Conservation (phyloP, 1,140 invertebrate species). For the Pinna nobilis region DNA sequence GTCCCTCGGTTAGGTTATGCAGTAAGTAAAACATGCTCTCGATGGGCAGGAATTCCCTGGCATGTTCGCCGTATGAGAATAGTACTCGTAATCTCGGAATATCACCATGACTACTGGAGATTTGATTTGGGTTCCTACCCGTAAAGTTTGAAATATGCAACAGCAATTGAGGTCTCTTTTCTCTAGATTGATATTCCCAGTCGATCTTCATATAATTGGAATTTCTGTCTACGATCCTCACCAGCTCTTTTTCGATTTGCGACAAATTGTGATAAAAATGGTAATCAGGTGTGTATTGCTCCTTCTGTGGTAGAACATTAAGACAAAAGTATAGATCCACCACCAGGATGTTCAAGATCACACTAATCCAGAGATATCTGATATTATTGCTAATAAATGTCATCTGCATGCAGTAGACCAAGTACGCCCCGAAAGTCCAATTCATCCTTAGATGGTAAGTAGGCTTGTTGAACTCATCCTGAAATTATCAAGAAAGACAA, state of each 20-base stretch:
- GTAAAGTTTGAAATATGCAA: conserved; percentile 64
- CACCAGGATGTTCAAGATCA: too few species aligned
- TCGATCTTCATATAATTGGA: conserved; percentile 54
- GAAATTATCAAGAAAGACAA: too few species aligned
- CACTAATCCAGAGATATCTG: too few species aligned
- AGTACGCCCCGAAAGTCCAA: too few species aligned
- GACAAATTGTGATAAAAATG: conserved; percentile 66
- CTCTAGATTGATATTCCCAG: conserved; percentile 50
- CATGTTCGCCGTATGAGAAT: conserved; percentile 72
- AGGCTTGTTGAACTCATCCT: too few species aligned
- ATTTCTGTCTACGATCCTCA: conserved; percentile 46
- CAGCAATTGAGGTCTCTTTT: conserved; percentile 56
- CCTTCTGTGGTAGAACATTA: conserved; percentile 65
- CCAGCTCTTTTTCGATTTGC: conserved; percentile 42
- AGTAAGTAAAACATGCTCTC: conserved; percentile 67
- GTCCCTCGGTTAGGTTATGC: conserved; percentile 57
- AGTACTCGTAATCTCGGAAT: conserved; percentile 59
- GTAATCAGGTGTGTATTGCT: conserved; percentile 67
- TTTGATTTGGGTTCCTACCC: conserved; percentile 15
- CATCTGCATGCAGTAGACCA: too few species aligned
- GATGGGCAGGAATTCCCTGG: conserved; percentile 70
- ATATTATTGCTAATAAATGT: too few species aligned
- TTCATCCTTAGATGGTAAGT: too few species aligned
- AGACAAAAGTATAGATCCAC: too few species aligned
- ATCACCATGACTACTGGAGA: not conserved